phyloP scores from a whole-genome alignment of 2,113 vertebrate genomes.

The Panthera uncia region DNA sequence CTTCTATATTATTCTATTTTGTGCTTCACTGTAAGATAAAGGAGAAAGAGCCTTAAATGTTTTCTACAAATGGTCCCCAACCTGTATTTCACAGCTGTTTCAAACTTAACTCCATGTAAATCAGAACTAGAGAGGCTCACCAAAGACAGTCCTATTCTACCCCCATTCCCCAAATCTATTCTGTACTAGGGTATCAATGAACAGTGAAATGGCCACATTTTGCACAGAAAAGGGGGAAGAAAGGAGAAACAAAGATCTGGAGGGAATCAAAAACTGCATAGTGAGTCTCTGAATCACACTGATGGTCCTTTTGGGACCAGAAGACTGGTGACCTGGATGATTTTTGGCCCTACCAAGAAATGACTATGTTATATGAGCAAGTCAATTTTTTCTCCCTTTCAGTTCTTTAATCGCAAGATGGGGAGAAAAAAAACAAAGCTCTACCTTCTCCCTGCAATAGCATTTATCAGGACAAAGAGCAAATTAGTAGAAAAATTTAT shows the following conservation, averaged over 20 bases:
- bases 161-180: background rate
- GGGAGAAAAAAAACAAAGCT: background rate
- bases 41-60: background rate
- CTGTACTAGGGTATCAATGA: background rate
- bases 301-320: background rate
- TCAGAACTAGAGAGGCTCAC: background rate
- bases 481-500: background rate
- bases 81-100: background rate
- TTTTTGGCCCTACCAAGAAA: background rate
- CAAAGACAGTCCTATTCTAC: background rate
- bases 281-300: background rate
- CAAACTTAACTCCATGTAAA: background rate
- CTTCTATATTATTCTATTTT: background rate
- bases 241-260: background rate
- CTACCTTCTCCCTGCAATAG: background rate
- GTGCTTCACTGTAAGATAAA: background rate
- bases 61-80: background rate
- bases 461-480: background rate
- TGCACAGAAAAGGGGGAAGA: background rate
- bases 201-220: background rate
- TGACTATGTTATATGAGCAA: background rate
- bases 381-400: background rate
- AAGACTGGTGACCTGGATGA: background rate
- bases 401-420: background rate
- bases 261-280: background rate